Base-by-base conservation (phyloP, 2,888 invertebrate species). In the Cloeon dipterum region DNA sequence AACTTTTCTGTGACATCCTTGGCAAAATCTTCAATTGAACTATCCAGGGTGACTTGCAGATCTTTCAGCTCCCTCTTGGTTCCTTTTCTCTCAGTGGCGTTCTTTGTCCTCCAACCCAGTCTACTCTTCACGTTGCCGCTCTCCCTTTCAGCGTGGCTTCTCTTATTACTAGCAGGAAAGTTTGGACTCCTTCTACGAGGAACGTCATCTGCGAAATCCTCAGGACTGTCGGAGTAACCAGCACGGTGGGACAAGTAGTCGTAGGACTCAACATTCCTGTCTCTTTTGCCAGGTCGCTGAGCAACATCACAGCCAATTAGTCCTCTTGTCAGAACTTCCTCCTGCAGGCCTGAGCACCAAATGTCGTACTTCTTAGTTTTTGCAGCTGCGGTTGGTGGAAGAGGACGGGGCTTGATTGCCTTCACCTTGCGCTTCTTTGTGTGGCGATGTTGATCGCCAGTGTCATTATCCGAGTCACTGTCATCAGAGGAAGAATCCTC, bases 251-350 rank as follows among this genome's bases (percentile, higher is more conserved):
- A 51, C 13, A 34, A 34, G 52, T 72, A 74, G 55, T 77, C 73
- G 56, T 83, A 82, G 53, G 71, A 73, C 56, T 83, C 82, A 36
- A 81, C 74, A 52, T 60, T 65, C 18, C 73, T 58, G 37, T 63
- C 73, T 59, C 52, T 50, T 38, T 66, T 73, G 53, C 64, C 65
- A 51, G 61, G 69, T 55, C 57, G 65, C 49, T 72, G 69, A 14
- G 33, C 40, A 8, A 85, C 81, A 54, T 75, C 78, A 56, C 79
- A 79, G 29, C 69, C 69, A 10, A 71, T 69, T 58, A 86, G 66
- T 46, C 78, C 74, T 51, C 82, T 76, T 19, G 76, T 73, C 36
- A 86, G 56, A 0, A 75, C 64, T 45, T 83, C 82, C 52, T 85
- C 83, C 59, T 82, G 71, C n/a, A 65, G 54, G 42, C 65, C 63